A percentile compares a stretch with the other conserved stretches of the same genome.
Evolutionary conservation across 2,113 vertebrate genomes (phyloP).

Genomic region (Prinia subflava): DNA sequence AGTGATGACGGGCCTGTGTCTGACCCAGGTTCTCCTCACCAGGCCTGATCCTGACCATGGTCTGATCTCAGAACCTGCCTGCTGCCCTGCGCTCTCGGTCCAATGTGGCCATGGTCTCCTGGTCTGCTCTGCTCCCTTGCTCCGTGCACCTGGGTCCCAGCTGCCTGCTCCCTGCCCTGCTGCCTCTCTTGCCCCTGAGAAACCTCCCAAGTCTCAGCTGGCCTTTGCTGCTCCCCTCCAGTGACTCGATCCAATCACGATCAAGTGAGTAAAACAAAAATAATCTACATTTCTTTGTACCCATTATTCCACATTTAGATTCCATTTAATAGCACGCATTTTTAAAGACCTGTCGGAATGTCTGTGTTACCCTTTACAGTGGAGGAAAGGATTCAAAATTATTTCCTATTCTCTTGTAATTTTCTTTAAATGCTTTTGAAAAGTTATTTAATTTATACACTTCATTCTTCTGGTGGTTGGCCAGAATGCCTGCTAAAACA

Average conservation of each 20-base stretch:
- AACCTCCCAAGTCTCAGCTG: rapidly evolving
- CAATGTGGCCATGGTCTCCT: rapidly evolving
- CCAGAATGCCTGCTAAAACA: background rate
- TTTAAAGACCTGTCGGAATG: background rate
- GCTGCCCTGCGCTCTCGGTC: background rate
- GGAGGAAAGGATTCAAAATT: background rate
- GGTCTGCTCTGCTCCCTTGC: background rate
- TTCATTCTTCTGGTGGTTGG: background rate
- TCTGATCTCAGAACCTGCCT: background rate
- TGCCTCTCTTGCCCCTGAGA: background rate
- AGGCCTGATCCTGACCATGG: background rate
- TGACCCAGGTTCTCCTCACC: background rate
- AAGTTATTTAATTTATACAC: background rate
- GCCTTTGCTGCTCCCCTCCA: background rate
- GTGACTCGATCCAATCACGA: background rate
- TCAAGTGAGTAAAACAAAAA: background rate
- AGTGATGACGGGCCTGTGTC: background rate
- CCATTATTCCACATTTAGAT: background rate
- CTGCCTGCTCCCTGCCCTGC: background rate
- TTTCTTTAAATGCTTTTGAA: background rate
- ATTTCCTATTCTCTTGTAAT: background rate
- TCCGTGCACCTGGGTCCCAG: background rate
- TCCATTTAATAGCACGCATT: background rate
- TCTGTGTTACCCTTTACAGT: background rate
- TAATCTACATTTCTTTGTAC: background rate